These are phyloP conservation scores for Drosophila simulans DNA, from an alignment of 1,140 invertebrate genomes.

Conservation along the genomic window DNA sequence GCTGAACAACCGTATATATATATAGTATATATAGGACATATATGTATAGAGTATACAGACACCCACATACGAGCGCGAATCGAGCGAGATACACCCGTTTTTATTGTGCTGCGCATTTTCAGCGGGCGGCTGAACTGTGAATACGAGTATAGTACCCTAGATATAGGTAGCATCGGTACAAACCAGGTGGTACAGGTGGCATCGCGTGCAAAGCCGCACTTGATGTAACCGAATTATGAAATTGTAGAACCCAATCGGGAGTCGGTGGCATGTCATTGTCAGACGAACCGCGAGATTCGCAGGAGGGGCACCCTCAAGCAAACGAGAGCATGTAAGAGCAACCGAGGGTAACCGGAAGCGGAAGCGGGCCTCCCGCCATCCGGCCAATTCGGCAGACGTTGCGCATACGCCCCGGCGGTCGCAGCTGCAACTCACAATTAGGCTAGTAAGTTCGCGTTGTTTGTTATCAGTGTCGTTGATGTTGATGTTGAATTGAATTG, in stretches of 20 bases:
- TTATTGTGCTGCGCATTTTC: slow-evolving; percentile 48
- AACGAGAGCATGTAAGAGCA: not conserved
- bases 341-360: slow-evolving; percentile 12
- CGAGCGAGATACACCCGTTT: slow-evolving; percentile 22
- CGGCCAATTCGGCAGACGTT: slow-evolving; percentile 34
- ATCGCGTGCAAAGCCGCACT: slow-evolving; percentile 24
- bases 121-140: slow-evolving; percentile 40
- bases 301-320: not conserved
- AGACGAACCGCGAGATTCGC: slow-evolving; percentile 1
- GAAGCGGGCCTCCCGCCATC: slow-evolving; percentile 35
- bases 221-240: slow-evolving; percentile 40
- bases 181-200: not conserved
- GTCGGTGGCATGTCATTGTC: slow-evolving; percentile 15
- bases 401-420: slow-evolving; percentile 52
- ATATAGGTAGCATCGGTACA: slow-evolving; percentile 24
- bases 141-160: slow-evolving; percentile 52
- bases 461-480: slow-evolving; percentile 59
- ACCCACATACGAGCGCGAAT: slow-evolving; percentile 16
- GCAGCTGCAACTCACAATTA: slow-evolving; percentile 38
- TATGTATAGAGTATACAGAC: slow-evolving; percentile 11
- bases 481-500: slow-evolving; percentile 45
- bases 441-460: slow-evolving; percentile 64
- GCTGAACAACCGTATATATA: slow-evolving; percentile 45
- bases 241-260: slow-evolving; percentile 18
- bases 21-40: not conserved